Base-by-base conservation (phyloP, 1,140 invertebrate species). In the Drosophila pseudoananassae region DNA sequence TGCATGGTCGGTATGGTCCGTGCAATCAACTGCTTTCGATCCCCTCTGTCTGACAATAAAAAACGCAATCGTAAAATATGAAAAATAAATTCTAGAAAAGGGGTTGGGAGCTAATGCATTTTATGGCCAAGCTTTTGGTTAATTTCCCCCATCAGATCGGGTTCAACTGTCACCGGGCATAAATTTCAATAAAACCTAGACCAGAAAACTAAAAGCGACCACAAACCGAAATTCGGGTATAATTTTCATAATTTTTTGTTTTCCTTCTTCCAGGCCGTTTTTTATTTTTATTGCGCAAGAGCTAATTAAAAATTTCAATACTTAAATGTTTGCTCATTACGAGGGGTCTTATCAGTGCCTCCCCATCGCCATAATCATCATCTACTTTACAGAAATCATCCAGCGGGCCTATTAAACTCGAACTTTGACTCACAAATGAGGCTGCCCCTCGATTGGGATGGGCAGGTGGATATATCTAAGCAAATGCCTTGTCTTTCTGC, bases 291-390 rank as follows among this genome's bases (percentile, higher is more conserved):
- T 78, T 81, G 51, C 68, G 81, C 65, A 87, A 85, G 87, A 75
- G 69, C 69, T 87, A 85, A 87, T 85, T 85, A 85, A 82, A 87
- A 87, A 87, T 80, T 84, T 84, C 81, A 83, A 83, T 87, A 85
- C 64, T 81, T 66, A 81, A 85, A 87, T 87, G 82, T 82, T 64
- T 71, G 73, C 81, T 85, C 81, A 85, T 84, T 84, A 84, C 82
- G 73, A 70, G 52, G 40, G 33, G 14, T 61, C 82, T 85, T 85
- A 85, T 85, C 81, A 61, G 78, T 14, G 49, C 45, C 46, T 40
- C 17, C 47, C 38, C 52, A 59, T 68, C 55, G 23, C 31, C 25
- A 31, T 31, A 52, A 58, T 59, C 64, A 68, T 54, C 33, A 61
- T 20, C 43, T 15, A 43, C 40, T 15, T 43, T 17, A 43, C 14